Evolutionary conservation across 2,797 vertebrate genomes (phyloP).

Genomic region (Sebastes itinus): DNA sequence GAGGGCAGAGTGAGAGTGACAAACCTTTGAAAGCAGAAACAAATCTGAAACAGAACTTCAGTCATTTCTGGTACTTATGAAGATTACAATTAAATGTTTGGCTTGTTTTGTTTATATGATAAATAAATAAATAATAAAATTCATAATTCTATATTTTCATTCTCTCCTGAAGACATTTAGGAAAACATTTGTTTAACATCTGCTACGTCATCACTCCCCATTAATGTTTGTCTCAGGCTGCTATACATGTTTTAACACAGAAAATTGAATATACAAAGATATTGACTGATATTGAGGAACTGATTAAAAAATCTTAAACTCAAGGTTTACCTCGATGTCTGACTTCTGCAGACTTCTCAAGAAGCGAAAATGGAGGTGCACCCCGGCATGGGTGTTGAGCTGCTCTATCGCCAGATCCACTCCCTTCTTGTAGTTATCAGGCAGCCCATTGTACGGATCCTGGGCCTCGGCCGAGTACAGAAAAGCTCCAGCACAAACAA

Average conservation of each 20-base stretch:
- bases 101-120: neutral
- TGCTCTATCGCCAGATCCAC: slow-evolving; percentile 72
- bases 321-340: slow-evolving; percentile 65
- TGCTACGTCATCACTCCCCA: neutral
- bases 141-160: neutral
- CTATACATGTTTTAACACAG: neutral
- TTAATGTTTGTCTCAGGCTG: neutral
- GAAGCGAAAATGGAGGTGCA: slow-evolving; percentile 74
- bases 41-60: neutral
- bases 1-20: neutral
- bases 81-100: neutral
- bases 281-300: neutral
- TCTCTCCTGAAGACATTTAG: neutral
- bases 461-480: slow-evolving; percentile 53
- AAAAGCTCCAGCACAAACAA: slow-evolving; percentile 59
- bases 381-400: slow-evolving; percentile 37
- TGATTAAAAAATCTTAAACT: neutral
- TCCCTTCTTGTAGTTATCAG: slow-evolving; percentile 62
- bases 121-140: too few relatives aligned
- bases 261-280: neutral
- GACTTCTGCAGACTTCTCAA: slow-evolving; percentile 59
- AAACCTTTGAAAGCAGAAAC: rapidly evolving
- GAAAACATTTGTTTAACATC: neutral
- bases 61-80: rapidly evolving
- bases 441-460: slow-evolving; percentile 50